phyloP scores from a whole-genome alignment of 2,113 vertebrate genomes.

The Microcebus tavaratra region DNA sequence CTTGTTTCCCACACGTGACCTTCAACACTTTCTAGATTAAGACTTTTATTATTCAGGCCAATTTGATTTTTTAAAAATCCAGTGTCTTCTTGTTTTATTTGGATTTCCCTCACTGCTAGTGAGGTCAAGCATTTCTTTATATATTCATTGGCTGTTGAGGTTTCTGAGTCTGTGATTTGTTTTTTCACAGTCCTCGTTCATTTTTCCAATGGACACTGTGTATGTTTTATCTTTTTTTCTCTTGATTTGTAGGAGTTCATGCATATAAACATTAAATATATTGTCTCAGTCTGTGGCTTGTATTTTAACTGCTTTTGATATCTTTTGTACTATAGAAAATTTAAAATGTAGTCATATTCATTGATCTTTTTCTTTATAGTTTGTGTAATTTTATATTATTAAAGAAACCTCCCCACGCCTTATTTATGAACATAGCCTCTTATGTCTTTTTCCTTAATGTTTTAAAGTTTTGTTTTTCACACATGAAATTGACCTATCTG shows the following conservation, averaged over 20 bases:
- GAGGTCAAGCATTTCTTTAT: slow-evolving; percentile 23
- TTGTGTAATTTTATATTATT: background rate
- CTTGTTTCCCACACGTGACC: slow-evolving; percentile 36
- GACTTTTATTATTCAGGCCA: slow-evolving; percentile 48
- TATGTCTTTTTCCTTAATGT: background rate
- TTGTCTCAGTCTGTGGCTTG: background rate
- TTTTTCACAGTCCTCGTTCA: background rate
- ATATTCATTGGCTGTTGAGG: slow-evolving; percentile 46
- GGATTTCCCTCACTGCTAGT: slow-evolving; percentile 57
- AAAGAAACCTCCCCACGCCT: background rate
- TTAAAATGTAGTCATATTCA: background rate
- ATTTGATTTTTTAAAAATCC: background rate
- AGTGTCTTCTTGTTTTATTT: slow-evolving; percentile 57
- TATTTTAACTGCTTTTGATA: slow-evolving; percentile 40
- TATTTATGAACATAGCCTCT: background rate
- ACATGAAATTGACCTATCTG: background rate
- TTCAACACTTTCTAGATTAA: slow-evolving; percentile 37
- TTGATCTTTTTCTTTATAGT: background rate
- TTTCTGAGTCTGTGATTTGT: slow-evolving; percentile 51
- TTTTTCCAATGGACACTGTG: slow-evolving; percentile 25
- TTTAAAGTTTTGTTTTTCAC: slow-evolving; percentile 44
- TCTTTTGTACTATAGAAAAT: background rate
- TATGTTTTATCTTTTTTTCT: background rate
- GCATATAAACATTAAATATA: background rate
- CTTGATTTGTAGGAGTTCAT: slow-evolving; percentile 20